Evolutionary conservation across 2,888 invertebrate genomes (phyloP).

Genomic region (Xestia rhomboidea): DNA sequence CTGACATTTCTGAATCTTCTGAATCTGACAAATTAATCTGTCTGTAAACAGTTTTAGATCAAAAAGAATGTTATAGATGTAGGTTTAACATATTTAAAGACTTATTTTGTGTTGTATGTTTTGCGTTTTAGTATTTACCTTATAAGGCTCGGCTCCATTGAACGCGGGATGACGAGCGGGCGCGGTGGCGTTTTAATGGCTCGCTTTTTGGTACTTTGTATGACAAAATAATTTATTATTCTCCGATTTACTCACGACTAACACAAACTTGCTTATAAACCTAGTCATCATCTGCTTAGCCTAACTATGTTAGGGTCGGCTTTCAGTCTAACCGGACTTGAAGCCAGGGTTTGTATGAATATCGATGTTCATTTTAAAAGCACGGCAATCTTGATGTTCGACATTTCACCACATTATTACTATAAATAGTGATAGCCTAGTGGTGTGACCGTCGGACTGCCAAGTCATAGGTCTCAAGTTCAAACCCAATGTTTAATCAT

Average conservation of each 20-base stretch:
- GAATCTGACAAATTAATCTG: neutral
- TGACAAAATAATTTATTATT: neutral
- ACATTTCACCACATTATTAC: neutral
- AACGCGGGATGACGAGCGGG: neutral
- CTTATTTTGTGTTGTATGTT: neutral
- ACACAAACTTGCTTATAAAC: too few species aligned
- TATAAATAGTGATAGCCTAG: too few species aligned
- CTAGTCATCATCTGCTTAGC: neutral
- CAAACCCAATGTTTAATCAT: too few species aligned
- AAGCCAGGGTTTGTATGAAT: too few species aligned
- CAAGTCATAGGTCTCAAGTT: too few species aligned
- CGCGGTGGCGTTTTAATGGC: neutral
- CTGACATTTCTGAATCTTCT: neutral
- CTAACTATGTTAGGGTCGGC: too few species aligned
- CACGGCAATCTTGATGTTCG: neutral
- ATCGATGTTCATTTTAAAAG: too few species aligned
- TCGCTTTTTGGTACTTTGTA: neutral
- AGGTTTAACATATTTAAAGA: neutral
- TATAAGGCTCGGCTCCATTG: conserved; percentile 3
- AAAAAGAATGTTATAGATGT: neutral
- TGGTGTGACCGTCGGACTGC: too few species aligned
- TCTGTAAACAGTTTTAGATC: neutral
- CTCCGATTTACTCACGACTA: neutral
- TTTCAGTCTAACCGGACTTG: too few species aligned
- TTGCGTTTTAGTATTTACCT: neutral